Evolutionary conservation across 2,888 invertebrate species (phyloP), one percentile per base, ranked within the genome.

Genomic region (Phyllotreta striolata): DNA sequence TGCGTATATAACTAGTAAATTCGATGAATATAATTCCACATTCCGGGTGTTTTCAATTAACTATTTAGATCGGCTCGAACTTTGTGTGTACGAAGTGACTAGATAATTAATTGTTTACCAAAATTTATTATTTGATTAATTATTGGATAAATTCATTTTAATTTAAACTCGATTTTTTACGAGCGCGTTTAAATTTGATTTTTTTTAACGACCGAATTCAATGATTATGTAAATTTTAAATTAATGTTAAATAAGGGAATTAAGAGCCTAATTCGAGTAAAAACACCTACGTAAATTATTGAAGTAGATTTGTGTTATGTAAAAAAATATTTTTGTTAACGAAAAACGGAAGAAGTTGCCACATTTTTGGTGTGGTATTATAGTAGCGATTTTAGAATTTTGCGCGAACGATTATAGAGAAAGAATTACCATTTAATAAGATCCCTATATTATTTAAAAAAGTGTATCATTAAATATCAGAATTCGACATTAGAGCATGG

Each of bases 401-500:
- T 47, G 47, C 12, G 34, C 13, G 47, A 8, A 55, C 73, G 71
- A 74, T 76, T 74, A 76, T 70, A 71, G 70, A 66, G 68, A 69
- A 64, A 64, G 71, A 73, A 72, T 73, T 70, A 70, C 71, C 75
- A 72, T 75, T 76, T 76, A 76, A 75, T 75, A 70, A 73, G 68
- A 71, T 70, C 69, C 70, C 73, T 69, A 70, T 73, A 75, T 74
- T 72, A 74, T 70, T 72, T 69, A 70, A 70, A 73, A 73, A 67
- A 68, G 58, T 67, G 54, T 69, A 74, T 77, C 71, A 77, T 77
- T 77, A 77, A 72, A 66, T 70, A 72, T 64, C 71, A 67, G 74
- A 73, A 75, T 76, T 73, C 72, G 66, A 72, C 71, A 76, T 75
- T 77, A 77, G 75, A 73, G 69, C 70, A 73, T 67, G 60, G 66